These are phyloP conservation scores for Upupa epops DNA, from an alignment of 2,113 vertebrate genomes.

Conservation along the genomic window DNA sequence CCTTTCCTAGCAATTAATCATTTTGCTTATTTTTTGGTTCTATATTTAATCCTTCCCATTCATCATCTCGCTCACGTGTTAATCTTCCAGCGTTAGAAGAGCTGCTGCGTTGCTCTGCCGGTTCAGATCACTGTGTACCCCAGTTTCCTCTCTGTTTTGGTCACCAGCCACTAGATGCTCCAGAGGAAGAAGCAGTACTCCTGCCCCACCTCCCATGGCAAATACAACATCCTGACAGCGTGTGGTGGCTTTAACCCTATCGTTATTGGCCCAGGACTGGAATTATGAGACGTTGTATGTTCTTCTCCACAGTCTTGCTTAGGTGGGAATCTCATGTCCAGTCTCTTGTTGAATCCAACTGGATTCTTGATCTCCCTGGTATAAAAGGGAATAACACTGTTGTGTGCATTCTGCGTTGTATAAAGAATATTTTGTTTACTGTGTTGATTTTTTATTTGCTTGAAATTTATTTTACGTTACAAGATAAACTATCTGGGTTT, in stretches of 20 bases:
- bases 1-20: constrained; percentile 52
- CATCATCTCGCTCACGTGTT: neutral
- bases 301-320: neutral
- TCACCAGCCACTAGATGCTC: neutral
- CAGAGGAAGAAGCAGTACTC: neutral
- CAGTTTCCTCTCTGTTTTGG: constrained; percentile 4
- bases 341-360: neutral
- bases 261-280: neutral
- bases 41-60: constrained; percentile 61
- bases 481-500: neutral
- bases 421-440: neutral
- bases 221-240: neutral
- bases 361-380: neutral
- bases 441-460: neutral
- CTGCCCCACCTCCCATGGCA: neutral
- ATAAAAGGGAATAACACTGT: neutral
- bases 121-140: neutral
- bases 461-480: neutral
- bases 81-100: neutral
- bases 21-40: constrained; percentile 12
- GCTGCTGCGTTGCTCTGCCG: neutral
- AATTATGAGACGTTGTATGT: neutral
- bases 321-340: neutral
- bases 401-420: neutral
- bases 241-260: neutral